phyloP scores from a whole-genome alignment of 2,113 vertebrate genomes.

The Oreochromis niloticus region DNA sequence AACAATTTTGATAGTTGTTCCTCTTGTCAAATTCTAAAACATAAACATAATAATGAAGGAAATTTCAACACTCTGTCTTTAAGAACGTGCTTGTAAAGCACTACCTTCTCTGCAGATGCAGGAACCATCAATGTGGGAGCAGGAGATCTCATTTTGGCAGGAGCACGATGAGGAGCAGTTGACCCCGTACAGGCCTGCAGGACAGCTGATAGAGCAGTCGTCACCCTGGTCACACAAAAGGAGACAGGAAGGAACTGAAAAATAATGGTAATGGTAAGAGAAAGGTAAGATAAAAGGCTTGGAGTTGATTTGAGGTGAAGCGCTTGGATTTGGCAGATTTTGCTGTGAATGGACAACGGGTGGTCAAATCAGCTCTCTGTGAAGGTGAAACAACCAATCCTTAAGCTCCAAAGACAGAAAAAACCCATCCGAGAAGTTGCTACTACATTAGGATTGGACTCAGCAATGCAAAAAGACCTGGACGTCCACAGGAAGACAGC shows the following conservation, averaged over 20 bases:
- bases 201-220: slow-evolving; percentile 80
- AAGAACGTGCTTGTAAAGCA: neutral
- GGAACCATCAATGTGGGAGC: slow-evolving; percentile 81
- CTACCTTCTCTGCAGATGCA: slow-evolving; percentile 88
- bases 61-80: neutral
- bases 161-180: slow-evolving; percentile 82
- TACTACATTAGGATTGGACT: neutral
- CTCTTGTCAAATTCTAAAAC: neutral
- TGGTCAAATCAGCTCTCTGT: neutral
- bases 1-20: neutral
- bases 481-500: neutral
- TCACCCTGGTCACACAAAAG: slow-evolving; percentile 73
- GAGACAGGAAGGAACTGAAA: neutral
- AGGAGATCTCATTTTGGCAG: slow-evolving; percentile 76
- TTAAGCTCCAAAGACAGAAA: neutral
- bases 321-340: neutral
- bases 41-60: neutral
- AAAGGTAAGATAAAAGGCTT: neutral
- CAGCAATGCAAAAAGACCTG: neutral
- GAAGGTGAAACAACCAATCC: neutral
- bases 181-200: slow-evolving; percentile 75
- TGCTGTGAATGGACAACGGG: neutral
- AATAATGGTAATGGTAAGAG: neutral
- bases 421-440: neutral
- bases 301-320: neutral